Evolutionary conservation across 2,888 invertebrate species (phyloP).

Genomic region (Lepidocyrtoides sp.): DNA sequence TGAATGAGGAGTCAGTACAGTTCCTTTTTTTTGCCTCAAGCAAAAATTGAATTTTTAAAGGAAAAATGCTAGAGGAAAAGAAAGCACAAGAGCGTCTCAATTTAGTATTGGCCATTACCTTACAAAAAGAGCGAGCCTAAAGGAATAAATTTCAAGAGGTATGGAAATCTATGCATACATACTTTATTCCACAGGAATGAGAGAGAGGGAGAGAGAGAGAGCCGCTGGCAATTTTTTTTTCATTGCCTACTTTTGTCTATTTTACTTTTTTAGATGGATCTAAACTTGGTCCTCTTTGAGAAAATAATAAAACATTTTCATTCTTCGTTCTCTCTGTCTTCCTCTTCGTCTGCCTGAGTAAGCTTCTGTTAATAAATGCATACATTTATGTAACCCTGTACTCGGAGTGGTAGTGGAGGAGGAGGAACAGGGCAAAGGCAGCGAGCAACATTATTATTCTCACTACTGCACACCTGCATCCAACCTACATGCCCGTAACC

Average conservation of each 20-base stretch:
- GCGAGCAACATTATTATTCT: slow-evolving; percentile 35
- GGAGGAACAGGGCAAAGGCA: slow-evolving; percentile 24
- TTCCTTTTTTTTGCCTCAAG: slow-evolving; percentile 61
- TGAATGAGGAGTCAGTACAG: slow-evolving; percentile 64
- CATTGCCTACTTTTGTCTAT: not conserved
- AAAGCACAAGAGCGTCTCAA: not conserved
- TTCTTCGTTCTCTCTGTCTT: not conserved
- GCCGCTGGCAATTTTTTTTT: slow-evolving; percentile 69
- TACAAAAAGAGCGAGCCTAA: not conserved
- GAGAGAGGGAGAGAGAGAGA: slow-evolving; percentile 4
- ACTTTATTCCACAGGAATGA: not conserved
- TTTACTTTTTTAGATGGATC: not conserved
- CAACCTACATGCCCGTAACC: not conserved
- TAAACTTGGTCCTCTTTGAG: slow-evolving; percentile 4
- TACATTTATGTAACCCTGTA: not conserved
- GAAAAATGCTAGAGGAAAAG: not conserved
- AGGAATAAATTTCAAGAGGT: not conserved
- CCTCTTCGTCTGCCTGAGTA: slow-evolving; percentile 55
- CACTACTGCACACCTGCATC: slow-evolving; percentile 54
- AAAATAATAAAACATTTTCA: slow-evolving; percentile 24
- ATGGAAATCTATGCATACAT: not conserved
- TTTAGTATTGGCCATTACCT: not conserved
- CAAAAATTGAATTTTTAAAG: slow-evolving; percentile 51
- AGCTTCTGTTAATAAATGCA: slow-evolving; percentile 33
- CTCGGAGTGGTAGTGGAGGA: not conserved